Conservation (phyloP, 2,888 invertebrate genomes). For the Cactoblastis cactorum region DNA sequence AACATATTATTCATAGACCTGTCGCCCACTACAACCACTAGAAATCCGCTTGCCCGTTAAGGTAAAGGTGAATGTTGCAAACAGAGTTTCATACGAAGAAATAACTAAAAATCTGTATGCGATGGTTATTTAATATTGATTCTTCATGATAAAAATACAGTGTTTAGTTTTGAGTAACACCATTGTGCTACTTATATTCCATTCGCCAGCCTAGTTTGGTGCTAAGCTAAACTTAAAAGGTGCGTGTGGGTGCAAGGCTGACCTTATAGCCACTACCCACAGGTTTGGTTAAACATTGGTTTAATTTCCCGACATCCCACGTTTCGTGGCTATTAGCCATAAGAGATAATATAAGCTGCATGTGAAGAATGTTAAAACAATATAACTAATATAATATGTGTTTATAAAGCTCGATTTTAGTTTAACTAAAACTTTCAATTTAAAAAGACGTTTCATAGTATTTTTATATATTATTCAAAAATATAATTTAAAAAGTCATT, state of each 20-base stretch:
- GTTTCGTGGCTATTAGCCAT: slow-evolving; percentile 54
- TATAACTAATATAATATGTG: too few species aligned
- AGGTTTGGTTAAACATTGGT: slow-evolving; percentile 62
- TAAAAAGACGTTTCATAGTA: too few species aligned
- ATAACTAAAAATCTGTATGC: slow-evolving; percentile 21
- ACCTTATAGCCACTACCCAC: slow-evolving; percentile 76
- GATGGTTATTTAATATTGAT: not conserved
- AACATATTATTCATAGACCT: slow-evolving; percentile 45
- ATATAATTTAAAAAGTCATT: too few species aligned
- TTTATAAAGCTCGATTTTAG: too few species aligned
- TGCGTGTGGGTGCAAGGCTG: slow-evolving; percentile 77
- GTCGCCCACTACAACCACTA: slow-evolving; percentile 69
- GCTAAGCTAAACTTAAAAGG: slow-evolving; percentile 66
- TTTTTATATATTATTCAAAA: too few species aligned
- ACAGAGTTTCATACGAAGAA: slow-evolving; percentile 38
- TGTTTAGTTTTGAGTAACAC: slow-evolving; percentile 1
- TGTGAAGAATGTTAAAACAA: not conserved
- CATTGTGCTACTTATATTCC: not conserved
- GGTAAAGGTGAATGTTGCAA: slow-evolving; percentile 78
- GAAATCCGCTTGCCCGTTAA: slow-evolving; percentile 76
- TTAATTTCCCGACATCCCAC: slow-evolving; percentile 72
- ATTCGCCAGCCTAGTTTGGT: slow-evolving; percentile 35
- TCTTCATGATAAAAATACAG: not conserved
- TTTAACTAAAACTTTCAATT: too few species aligned
- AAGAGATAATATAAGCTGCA: slow-evolving; percentile 23